These are phyloP conservation scores for Autographa gamma DNA, from an alignment of 2,888 invertebrate species.

Conservation along the genomic window DNA sequence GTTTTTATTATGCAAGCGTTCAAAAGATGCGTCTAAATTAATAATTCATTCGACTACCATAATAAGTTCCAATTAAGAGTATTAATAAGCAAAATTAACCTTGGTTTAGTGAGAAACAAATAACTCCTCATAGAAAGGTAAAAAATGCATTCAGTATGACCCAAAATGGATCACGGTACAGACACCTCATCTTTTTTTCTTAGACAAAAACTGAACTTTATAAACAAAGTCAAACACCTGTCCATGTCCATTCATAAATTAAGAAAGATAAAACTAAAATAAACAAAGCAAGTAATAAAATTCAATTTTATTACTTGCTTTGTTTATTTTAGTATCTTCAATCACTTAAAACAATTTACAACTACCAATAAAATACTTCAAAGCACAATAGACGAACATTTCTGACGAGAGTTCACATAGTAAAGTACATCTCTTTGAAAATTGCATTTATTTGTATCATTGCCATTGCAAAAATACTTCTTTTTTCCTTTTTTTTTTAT, in stretches of 20 bases:
- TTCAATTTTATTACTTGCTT: too few species aligned
- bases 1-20: too few species aligned
- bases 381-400: neutral
- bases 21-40: too few species aligned
- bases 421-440: neutral
- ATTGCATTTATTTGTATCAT: slow-evolving; percentile 51
- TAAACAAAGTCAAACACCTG: neutral
- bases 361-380: neutral
- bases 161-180: neutral
- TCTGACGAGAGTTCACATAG: neutral
- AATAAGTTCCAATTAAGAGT: too few species aligned
- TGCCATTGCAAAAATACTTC: slow-evolving; percentile 37
- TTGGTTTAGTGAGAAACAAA: neutral
- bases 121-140: neutral
- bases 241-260: slow-evolving; percentile 16
- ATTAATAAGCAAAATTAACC: too few species aligned
- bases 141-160: neutral
- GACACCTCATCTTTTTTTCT: too few species aligned
- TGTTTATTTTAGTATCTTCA: neutral
- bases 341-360: neutral
- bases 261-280: neutral
- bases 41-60: too few species aligned
- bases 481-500: slow-evolving; percentile 57
- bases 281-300: neutral
- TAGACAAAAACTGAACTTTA: neutral